Conservation (phyloP, 2,888 invertebrate genomes). For the Mesopsocus fuscifrons region DNA sequence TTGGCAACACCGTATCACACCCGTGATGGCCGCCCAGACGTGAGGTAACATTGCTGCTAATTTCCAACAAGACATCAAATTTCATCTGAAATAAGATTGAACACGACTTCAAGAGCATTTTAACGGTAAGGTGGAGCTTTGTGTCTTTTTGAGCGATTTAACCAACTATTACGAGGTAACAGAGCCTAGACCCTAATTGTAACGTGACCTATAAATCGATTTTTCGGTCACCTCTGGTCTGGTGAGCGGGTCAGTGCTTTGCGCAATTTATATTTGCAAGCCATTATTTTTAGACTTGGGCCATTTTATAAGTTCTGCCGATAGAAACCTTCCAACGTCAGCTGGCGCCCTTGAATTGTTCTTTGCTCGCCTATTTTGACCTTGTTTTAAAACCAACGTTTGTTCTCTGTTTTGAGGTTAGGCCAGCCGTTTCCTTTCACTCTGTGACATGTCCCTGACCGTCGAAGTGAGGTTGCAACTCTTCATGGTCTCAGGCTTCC, state of each 20-base stretch:
- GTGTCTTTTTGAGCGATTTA: neutral
- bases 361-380: too few species aligned
- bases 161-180: neutral
- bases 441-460: too few species aligned
- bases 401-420: too few species aligned
- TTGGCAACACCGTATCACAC: neutral
- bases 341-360: too few species aligned
- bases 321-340: too few species aligned
- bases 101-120: neutral
- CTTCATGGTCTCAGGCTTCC: too few species aligned
- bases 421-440: too few species aligned
- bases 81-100: conserved; percentile 1
- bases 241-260: conserved; percentile 9
- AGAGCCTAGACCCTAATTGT: neutral
- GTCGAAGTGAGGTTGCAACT: too few species aligned
- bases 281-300: conserved; percentile 3
- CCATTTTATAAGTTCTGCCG: neutral
- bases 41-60: too few species aligned
- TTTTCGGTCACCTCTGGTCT: conserved; percentile 5
- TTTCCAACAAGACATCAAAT: too few species aligned
- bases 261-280: conserved; percentile 7
- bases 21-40: neutral
- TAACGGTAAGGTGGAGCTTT: too few species aligned
- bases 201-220: conserved; percentile 9
- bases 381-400: too few species aligned